These are phyloP conservation scores for Diaprepes abbreviatus DNA, from an alignment of 2,888 invertebrate species.

Conservation along the genomic window DNA sequence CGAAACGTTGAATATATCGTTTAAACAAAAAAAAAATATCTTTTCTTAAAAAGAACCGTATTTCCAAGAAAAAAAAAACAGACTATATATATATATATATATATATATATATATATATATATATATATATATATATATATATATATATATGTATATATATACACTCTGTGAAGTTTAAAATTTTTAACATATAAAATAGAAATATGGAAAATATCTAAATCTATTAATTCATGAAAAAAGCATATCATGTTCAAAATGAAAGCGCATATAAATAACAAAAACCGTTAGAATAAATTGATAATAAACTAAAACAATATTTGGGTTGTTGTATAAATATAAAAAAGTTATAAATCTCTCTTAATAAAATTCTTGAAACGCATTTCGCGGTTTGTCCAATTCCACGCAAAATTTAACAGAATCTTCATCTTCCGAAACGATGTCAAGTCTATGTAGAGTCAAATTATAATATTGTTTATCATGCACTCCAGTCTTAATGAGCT, in stretches of 20 bases:
- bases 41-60: too few relatives aligned
- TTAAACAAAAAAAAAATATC: too few relatives aligned
- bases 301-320: slow-evolving; percentile 6
- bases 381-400: slow-evolving; percentile 34
- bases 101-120: too few relatives aligned
- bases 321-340: slow-evolving; percentile 11
- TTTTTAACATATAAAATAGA: too few relatives aligned
- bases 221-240: too few relatives aligned
- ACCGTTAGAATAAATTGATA: background rate
- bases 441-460: background rate
- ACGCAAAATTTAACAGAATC: slow-evolving; percentile 40
- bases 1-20: too few relatives aligned
- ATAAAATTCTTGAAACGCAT: slow-evolving; percentile 37
- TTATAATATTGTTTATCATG: slow-evolving; percentile 21
- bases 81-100: too few relatives aligned
- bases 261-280: background rate
- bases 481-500: slow-evolving; percentile 8
- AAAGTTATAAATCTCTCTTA: slow-evolving; percentile 7
- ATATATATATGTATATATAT: too few relatives aligned
- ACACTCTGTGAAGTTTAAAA: too few relatives aligned
- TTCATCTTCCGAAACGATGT: slow-evolving; percentile 16
- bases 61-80: too few relatives aligned
- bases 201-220: too few relatives aligned
- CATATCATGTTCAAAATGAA: background rate
- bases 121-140: too few relatives aligned